Conservation (phyloP, 2,797 vertebrate genomes). For the Monodelphis domestica region DNA sequence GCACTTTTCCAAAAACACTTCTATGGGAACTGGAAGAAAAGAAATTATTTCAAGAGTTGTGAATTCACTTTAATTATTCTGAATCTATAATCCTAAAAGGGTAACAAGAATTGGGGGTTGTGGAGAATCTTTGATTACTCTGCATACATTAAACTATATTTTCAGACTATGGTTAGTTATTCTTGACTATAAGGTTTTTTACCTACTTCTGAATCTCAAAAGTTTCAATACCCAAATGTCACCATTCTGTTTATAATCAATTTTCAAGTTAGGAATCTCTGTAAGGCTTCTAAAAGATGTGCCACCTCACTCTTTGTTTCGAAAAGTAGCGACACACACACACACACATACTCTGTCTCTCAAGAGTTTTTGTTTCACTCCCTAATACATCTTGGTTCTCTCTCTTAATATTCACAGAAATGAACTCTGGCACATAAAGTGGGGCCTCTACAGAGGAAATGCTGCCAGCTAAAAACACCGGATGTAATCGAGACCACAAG, state of each 20-base stretch:
- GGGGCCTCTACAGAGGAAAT: constrained; percentile 86
- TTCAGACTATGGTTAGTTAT: constrained; percentile 63
- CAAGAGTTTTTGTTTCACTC: constrained; percentile 64
- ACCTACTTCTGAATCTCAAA: constrained; percentile 33
- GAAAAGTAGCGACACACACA: constrained; percentile 60
- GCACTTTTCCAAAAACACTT: constrained; percentile 80
- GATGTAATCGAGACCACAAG: constrained; percentile 88
- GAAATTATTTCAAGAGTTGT: constrained; percentile 76
- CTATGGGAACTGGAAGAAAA: constrained; percentile 75
- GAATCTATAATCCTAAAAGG: constrained; percentile 59
- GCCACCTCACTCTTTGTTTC: constrained; percentile 56
- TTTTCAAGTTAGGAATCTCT: neutral
- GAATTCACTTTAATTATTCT: constrained; percentile 74
- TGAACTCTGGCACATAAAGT: constrained; percentile 77
- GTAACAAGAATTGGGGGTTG: neutral
- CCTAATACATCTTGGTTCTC: constrained; percentile 76
- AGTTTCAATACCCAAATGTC: constrained; percentile 54
- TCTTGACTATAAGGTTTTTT: constrained; percentile 52
- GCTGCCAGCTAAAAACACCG: constrained; percentile 86
- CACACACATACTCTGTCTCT: too few relatives aligned
- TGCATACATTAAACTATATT: constrained; percentile 51
- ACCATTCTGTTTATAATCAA: constrained; percentile 31
- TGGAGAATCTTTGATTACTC: constrained; percentile 57
- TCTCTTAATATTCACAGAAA: constrained; percentile 78
- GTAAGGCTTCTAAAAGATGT: constrained; percentile 4